Conservation (phyloP, 2,888 invertebrate species). For the Petrolisthes cinctipes region DNA sequence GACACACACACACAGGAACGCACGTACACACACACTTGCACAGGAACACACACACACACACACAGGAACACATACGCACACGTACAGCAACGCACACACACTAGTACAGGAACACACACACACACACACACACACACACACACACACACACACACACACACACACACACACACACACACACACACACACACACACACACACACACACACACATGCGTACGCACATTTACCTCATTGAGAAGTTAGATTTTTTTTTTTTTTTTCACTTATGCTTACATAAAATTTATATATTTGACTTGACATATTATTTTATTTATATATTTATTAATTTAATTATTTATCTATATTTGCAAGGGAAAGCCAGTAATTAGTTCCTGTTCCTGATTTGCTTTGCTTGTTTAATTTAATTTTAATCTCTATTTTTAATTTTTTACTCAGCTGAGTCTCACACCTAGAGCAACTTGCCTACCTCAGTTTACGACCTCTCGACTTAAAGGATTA, state of each 20-base stretch:
- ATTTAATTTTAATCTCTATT: too few relatives aligned
- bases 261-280: background rate
- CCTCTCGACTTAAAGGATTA: too few relatives aligned
- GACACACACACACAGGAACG: too few relatives aligned
- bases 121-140: background rate
- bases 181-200: background rate
- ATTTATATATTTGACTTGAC: background rate
- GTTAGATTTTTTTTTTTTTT: background rate
- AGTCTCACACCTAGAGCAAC: too few relatives aligned
- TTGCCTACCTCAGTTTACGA: too few relatives aligned
- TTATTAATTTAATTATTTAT: conserved; percentile 9
- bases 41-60: too few relatives aligned
- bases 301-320: conserved; percentile 7
- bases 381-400: too few relatives aligned
- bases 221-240: background rate
- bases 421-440: too few relatives aligned
- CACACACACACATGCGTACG: background rate
- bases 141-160: background rate
- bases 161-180: background rate
- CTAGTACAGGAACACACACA: background rate
- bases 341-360: background rate
- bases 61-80: background rate
- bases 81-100: background rate
- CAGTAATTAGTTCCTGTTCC: too few relatives aligned
- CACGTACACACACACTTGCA: too few relatives aligned